Base-by-base conservation (phyloP, 2,797 vertebrate genomes). In the Phoxinus dragarum region DNA sequence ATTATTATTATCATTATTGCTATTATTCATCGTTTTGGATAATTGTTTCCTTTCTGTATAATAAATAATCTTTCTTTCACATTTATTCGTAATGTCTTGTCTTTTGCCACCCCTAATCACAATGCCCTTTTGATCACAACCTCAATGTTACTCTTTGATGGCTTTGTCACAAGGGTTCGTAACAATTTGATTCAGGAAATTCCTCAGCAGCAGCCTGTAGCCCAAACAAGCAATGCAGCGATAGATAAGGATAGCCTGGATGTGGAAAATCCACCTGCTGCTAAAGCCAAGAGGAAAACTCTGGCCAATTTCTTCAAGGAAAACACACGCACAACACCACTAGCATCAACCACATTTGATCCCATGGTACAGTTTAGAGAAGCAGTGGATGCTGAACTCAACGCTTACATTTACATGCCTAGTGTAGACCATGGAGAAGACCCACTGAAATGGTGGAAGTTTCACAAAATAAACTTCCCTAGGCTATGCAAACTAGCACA, bases 321-420 rank as follows among this genome's bases (percentile, higher is more conserved):
- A 75, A 75, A 8, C 47, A 34, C 31, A 31, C 14, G 3, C 31
- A 69, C 5, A 23, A 10, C 36, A 69, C 4, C 67, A 40, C 11
- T 2, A 72, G 40, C 40, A 72, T 71, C 66, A 38, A 21, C 34
- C 34, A 68, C 67, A 59, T 80, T 64, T 66, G 77, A 73, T 80
- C 67, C 77, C 10, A 69, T 80, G 52, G 42, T 38, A 36, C 68
- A 72, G 27, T 85, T 73, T 81, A 85, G 77, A 74, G 77, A 73
- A 66, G 69, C 68, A 64, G 76, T 49, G 3, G 16, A 66, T 72
- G 54, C 67, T 80, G 77, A 85, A 64, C 73, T 84, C 73, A 77
- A 54, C 3, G 34, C n/a, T 71, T 85, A 85, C 76, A 66, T 75
- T 81, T 86, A 75, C 79, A 86, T 75, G 79, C 85, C 79, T 61